Conservation (phyloP, 2,113 vertebrate genomes). For the Excalfactoria chinensis region DNA sequence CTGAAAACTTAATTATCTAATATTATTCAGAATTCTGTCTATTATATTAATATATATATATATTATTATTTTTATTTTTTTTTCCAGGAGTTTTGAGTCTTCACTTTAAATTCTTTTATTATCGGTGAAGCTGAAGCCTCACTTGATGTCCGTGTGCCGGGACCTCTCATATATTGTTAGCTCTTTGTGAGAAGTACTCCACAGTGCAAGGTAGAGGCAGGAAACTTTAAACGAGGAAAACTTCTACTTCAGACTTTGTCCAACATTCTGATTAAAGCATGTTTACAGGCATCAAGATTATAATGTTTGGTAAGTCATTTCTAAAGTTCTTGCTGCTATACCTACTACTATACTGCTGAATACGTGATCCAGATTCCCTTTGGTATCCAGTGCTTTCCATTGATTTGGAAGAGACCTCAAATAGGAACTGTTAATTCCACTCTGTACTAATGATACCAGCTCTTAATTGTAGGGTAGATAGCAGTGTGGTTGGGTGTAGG, state of each 20-base stretch:
- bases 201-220: not conserved
- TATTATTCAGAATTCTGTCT: conserved; percentile 6
- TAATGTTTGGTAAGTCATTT: not conserved
- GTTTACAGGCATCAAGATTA: not conserved
- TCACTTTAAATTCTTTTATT: not conserved
- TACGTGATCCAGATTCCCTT: not conserved
- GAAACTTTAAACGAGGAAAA: not conserved
- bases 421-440: not conserved
- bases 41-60: not conserved
- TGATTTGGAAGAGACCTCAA: not conserved
- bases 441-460: not conserved
- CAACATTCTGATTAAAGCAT: not conserved
- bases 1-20: conserved; percentile 38
- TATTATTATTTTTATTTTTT: not conserved
- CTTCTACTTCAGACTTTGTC: not conserved
- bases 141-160: not conserved
- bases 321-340: not conserved
- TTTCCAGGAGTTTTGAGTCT: not conserved
- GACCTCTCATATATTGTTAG: not conserved
- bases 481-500: not conserved
- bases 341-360: not conserved
- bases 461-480: not conserved
- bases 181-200: not conserved
- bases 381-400: not conserved
- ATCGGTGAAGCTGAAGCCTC: not conserved